Evolutionary conservation across 2,113 vertebrate genomes (phyloP), one percentile per base, ranked within the genome.

Genomic region (Turdus rufiventris): DNA sequence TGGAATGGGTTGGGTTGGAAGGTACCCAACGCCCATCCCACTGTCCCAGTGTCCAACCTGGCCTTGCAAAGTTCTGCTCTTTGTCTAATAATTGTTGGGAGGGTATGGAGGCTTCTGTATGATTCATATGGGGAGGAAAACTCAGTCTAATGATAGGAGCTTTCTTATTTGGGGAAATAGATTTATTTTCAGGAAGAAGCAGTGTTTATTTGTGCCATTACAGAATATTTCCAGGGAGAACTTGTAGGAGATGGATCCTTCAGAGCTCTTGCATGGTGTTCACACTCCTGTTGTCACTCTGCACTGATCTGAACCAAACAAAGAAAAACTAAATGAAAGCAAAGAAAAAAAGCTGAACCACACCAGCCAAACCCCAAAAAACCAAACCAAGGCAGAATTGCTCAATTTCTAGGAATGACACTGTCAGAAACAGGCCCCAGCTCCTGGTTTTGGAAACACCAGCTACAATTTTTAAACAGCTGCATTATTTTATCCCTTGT

Each of bases 31-130:
- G 4, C 12, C 8, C 62, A 51, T 26, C 51, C 68, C 72, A 26
- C 14, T 6, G 4, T 5, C 45, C 45, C 72, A 60, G 54, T 0
- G 3, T 5, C 61, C 2, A 68, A 0, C 54, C 23, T 10, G 40
- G 47, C 23, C 48, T 62, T 47, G 65, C 40, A 3, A 14, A 47
- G 24, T 47, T 62, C 48, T 87, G 40, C 56, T 78, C 45, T 42
- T 82, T 33, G 11, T 74, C 36, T 54, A 15, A 40, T 54, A 34
- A n/a, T 43, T 33, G 5, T 9, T 56, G 25, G 21, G 36, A n/a
- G 43, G 45, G 14, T 25, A 14, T 50, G 38, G 31, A 36, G 43
- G 19, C 23, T 36, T 34, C 20, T 33, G 29, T 42, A 25, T 7
- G 42, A 34, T 26, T 31, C 21, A 40, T 43, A 17, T 7, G 18